Base-by-base conservation (phyloP, 1,140 invertebrate genomes). In the Oryctes rhinoceros region DNA sequence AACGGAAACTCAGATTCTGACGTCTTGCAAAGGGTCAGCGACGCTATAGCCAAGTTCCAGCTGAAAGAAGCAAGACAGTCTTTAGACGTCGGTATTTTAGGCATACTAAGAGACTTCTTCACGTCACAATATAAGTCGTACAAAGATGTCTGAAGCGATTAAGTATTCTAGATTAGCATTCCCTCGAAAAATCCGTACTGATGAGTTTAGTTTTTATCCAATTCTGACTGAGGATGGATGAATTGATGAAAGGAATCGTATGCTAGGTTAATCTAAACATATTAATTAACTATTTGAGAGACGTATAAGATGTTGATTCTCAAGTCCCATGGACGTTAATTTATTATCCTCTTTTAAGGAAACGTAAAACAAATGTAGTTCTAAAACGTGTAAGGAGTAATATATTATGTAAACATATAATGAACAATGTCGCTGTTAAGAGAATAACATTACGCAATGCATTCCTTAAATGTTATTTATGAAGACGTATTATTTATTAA, bases 61-160 rank as follows among this genome's bases (percentile, higher is more conserved):
- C 49, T 76, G n/a, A 82, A 81, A 30, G 80, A 80, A 37, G 39
- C 75, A 15, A 74, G 76, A 75, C 78, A 82, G 13, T 79, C 81
- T 6, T 75, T 85, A 4, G 84, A 83, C 62, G 39, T 67, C 0
- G 82, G 67, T 18, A 81, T 85, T 20, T 80, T 85, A 35, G 81
- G 84, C 24, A 80, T 83, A 35, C 48, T 85, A 20, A 80, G 80
- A 48, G 82, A 85, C 44, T 84, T 85, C 75, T 85, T 85, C 80
- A 83, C 77, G 78, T 80, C 84, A 5, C 84, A 84, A 53, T 83
- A 78, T 62, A 62, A 24, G 53, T 37, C 78, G 48, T 78, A 78
- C 30, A 48, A 53, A 48, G 44, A 49, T 48, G 13, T 77, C 20
- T 49, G 44, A 53, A 49, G 37, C 15, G 10, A 11, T 47, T n/a